Conservation (phyloP, 1,140 invertebrate species). For the Hycleus phaleratus region DNA sequence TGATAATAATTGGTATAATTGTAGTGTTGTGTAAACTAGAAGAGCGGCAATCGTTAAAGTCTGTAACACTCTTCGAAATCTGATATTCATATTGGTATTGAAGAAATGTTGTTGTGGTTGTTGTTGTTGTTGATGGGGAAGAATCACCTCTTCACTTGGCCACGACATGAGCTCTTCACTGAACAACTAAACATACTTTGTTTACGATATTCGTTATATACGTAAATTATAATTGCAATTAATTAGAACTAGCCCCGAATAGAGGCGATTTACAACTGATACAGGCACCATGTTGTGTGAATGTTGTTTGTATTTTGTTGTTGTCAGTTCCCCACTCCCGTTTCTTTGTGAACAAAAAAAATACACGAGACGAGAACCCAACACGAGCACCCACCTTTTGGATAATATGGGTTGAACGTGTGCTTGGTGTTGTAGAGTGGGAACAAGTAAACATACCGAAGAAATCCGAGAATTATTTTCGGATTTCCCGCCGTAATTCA, state of each 20-base stretch:
- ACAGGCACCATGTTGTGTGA: constrained; percentile 8
- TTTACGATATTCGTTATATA: constrained; percentile 25
- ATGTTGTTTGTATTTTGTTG: constrained; percentile 8
- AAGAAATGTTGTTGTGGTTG: no score
- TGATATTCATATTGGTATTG: constrained; percentile 29
- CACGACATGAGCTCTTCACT: constrained; percentile 6
- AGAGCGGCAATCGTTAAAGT: constrained; percentile 31
- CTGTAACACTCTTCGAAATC: constrained; percentile 31
- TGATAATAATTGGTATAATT: constrained; percentile 50
- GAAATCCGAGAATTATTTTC: no score
- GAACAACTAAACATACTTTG: constrained; percentile 1
- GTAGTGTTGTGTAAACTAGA: constrained; percentile 53
- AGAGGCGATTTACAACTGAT: background rate
- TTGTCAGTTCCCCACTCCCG: background rate
- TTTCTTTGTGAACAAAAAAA: no score
- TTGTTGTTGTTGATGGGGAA: constrained; percentile 3
- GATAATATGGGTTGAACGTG: no score
- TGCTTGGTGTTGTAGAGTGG: no score
- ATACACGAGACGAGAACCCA: no score
- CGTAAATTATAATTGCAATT: background rate
- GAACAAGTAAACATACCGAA: no score
- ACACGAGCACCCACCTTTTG: no score
- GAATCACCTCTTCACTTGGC: constrained; percentile 23
- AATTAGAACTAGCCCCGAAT: background rate
- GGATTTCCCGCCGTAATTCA: no score